Percentiles rank a stretch among this genome's conserved stretches.
Conservation (phyloP, 2,113 vertebrate genomes). For the Glaucidium brasilianum region DNA sequence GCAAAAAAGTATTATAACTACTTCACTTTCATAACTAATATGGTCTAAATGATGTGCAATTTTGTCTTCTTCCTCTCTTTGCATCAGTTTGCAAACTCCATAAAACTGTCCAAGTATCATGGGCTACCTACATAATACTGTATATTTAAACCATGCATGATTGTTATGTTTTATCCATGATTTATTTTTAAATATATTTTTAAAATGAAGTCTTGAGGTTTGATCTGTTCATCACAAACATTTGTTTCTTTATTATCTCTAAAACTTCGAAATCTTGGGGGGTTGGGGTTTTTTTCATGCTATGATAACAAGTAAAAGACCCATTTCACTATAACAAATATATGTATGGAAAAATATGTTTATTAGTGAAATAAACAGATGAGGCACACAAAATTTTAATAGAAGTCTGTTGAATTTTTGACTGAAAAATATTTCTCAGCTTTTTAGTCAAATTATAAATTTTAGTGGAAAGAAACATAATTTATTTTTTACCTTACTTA, state of each 20-base stretch:
- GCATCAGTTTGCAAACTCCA: not conserved
- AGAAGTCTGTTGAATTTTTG: not conserved
- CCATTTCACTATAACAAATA: not conserved
- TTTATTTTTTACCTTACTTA: not conserved
- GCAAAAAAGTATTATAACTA: not conserved
- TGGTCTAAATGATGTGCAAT: not conserved
- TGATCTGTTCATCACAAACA: not conserved
- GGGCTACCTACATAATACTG: not conserved
- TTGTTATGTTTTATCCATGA: not conserved
- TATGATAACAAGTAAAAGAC: not conserved
- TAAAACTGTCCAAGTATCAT: not conserved
- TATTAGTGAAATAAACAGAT: not conserved
- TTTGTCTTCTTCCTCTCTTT: not conserved
- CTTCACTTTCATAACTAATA: not conserved
- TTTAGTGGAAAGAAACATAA: not conserved
- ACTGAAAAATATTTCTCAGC: not conserved
- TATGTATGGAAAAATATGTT: not conserved
- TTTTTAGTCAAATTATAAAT: not conserved
- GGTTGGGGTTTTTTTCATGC: too few relatives aligned
- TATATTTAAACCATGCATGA: not conserved
- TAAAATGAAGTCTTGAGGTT: not conserved
- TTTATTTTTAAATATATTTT: not conserved
- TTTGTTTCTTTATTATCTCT: not conserved
- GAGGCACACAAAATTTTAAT: not conserved
- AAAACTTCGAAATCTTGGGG: not conserved